Base-by-base conservation (phyloP, 2,113 vertebrate genomes). In the Beaufortia kweichowensis region DNA sequence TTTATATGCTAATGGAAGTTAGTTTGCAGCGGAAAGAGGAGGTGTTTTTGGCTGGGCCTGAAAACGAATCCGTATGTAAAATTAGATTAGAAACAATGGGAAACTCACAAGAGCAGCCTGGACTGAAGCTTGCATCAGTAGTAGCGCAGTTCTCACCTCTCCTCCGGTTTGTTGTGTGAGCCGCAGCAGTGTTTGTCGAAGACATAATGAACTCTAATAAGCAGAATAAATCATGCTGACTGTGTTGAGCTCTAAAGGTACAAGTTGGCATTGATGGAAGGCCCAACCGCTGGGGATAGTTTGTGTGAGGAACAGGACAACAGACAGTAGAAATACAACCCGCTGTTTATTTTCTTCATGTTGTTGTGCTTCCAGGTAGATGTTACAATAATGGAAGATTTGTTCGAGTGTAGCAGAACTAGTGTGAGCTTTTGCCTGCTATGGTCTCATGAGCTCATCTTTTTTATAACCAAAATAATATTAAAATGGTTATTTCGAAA, bases 331-430 rank as follows among this genome's bases (percentile, higher is more conserved):
- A 48, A 67, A 56, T 55, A 55, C 24, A 67, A 41, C 50, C 7
- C 50, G 35, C 35, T 14, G 19, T 66, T 43, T n/a, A 31, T 60
- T 70, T 23, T 28, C 15, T 21, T 28, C 28, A 4, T 53, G 83
- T 94, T 96, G 23, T 94, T 95, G 91, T 94, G 90, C 89, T 91
- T 92, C 94, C 93, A 83, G 88, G 93, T 95, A 94, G 94, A 95
- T 53, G 48, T 53, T 53, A 53, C 48, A 21, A 53, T 53, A n/a
- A 53, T 53, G 48, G 19, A 53, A 8, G 48, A 53, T n/a, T 53
- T 53, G 35, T 39, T 15, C 15, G n/a, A 8, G 48, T 53, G 17
- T 19, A 53, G 48, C 17, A 19, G 35, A 53, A 53, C 17, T 21
- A n/a, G 6, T 7, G 48, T n/a, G 6, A n/a, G 17, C 48, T 6